Percentiles rank a stretch among this genome's conserved stretches.
phyloP scores from a whole-genome alignment of 2,797 vertebrate genomes.

The Melanotaenia maccullochi region DNA sequence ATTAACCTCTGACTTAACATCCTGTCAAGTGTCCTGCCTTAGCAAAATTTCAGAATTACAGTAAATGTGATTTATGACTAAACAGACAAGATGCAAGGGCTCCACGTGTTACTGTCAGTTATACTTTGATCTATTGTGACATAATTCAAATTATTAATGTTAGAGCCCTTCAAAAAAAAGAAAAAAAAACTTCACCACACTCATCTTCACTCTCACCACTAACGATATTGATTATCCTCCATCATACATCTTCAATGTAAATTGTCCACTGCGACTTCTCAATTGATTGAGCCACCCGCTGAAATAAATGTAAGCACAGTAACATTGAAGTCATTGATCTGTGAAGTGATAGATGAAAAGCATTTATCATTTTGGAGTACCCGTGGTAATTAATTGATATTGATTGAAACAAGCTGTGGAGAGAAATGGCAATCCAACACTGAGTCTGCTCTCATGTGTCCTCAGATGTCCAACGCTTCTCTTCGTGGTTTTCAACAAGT shows the following conservation, averaged over 20 bases:
- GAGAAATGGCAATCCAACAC: constrained; percentile 41
- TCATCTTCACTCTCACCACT: constrained; percentile 57
- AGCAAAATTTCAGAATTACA: constrained; percentile 50
- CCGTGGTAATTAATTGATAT: constrained; percentile 75
- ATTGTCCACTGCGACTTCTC: constrained; percentile 57
- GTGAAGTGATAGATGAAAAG: constrained; percentile 72
- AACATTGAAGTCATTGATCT: constrained; percentile 75
- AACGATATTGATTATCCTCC: constrained; percentile 68
- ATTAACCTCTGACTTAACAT: constrained; percentile 68
- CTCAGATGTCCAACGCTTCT: constrained; percentile 53
- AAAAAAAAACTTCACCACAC: constrained; percentile 19
- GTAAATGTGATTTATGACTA: constrained; percentile 42
- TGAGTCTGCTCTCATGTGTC: constrained; percentile 39
- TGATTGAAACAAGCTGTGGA: constrained; percentile 54
- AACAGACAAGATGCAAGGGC: constrained; percentile 3
- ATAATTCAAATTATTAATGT: constrained; percentile 30
- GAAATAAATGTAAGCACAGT: constrained; percentile 68
- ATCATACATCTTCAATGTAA: constrained; percentile 66
- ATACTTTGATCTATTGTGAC: constrained; percentile 46
- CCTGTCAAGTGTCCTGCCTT: constrained; percentile 43
- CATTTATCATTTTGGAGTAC: constrained; percentile 73
- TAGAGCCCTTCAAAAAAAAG: constrained; percentile 29
- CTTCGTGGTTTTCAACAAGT: constrained; percentile 59
- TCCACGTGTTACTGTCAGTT: constrained; percentile 20
- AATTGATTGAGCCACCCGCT: constrained; percentile 61